Evolutionary conservation across 1,140 invertebrate species (phyloP).

Genomic region (Bombus confusus): DNA sequence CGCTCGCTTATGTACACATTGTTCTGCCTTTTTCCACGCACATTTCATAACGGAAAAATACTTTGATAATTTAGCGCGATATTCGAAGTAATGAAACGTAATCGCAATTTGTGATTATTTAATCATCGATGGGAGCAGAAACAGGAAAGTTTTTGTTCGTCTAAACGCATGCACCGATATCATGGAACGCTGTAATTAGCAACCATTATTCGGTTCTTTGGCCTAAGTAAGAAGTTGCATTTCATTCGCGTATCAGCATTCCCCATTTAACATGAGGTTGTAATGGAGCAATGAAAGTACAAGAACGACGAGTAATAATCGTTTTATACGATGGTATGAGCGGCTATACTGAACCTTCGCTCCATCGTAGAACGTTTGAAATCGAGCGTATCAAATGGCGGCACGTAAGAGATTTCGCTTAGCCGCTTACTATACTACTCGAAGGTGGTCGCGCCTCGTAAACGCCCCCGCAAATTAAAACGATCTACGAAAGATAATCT

Average conservation of each 20-base stretch:
- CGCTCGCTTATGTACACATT: background rate
- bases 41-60: background rate
- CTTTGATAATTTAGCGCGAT: background rate
- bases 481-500: background rate
- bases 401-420: conserved; percentile 59
- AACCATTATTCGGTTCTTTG: no score
- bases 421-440: conserved; percentile 1
- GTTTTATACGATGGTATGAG: conserved; percentile 25
- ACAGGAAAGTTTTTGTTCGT: no score
- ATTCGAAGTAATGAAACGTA: background rate
- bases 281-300: conserved; percentile 36
- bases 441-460: conserved; percentile 29
- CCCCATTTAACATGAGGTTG: conserved; percentile 1
- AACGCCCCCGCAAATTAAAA: conserved; percentile 47
- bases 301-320: conserved; percentile 31
- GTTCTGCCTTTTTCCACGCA: background rate
- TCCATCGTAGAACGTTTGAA: conserved; percentile 43
- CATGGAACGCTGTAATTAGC: background rate
- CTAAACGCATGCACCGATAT: background rate
- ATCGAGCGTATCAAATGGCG: conserved; percentile 63
- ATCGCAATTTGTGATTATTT: background rate
- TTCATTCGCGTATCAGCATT: background rate
- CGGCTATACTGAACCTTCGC: background rate
- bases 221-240: background rate
- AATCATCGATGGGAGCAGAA: no score